Conservation (phyloP, 2,113 vertebrate genomes). For the Solenodon paradoxus region DNA sequence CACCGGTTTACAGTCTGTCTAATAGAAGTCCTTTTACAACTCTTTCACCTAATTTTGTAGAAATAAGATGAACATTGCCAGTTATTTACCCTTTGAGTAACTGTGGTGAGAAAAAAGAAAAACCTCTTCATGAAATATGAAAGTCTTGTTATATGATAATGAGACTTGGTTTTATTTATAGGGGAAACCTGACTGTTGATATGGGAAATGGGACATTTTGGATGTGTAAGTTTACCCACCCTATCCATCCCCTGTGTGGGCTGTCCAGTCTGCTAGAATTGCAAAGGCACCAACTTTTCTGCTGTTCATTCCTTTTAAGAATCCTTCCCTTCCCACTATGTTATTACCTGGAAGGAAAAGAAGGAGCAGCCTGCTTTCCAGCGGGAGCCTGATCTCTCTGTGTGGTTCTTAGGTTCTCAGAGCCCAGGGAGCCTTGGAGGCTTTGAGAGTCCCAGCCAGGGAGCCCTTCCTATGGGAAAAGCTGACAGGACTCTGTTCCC, state of each 20-base stretch:
- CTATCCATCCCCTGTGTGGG: background rate
- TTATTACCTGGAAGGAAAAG: background rate
- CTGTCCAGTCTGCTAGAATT: background rate
- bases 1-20: background rate
- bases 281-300: background rate
- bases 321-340: background rate
- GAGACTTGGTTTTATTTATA: background rate
- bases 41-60: background rate
- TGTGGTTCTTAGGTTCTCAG: background rate
- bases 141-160: background rate
- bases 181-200: background rate
- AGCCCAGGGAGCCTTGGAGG: background rate
- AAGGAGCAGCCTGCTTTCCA: slow-evolving; percentile 7
- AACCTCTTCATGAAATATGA: background rate
- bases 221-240: background rate
- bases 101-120: background rate
- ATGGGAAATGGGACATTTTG: background rate
- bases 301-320: slow-evolving; percentile 3
- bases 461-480: rapidly evolving
- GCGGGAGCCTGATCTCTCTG: background rate
- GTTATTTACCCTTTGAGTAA: background rate
- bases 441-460: background rate
- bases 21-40: background rate
- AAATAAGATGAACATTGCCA: background rate
- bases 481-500: too few relatives aligned